Evolutionary conservation across 2,888 invertebrate species (phyloP), one percentile per base, ranked within the genome.

Genomic region (Ligdia adustata): DNA sequence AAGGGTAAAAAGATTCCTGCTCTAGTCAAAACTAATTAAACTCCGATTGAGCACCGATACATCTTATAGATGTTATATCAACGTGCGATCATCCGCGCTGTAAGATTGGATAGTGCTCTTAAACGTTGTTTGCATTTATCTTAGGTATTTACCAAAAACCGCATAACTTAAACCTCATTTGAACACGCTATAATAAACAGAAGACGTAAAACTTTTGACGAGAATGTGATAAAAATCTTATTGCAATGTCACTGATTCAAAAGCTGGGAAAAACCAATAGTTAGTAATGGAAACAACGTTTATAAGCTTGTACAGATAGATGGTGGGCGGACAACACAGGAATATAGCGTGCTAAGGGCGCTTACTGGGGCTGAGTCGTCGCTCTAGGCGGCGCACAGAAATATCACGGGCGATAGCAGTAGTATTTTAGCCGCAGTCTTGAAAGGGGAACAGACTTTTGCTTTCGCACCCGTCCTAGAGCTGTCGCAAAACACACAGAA

Each of bases 391-490:
- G 93, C 93, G 91, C 92, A 94, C 89, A 94, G 92, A 93, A 94
- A 94, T 91, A 93, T 93, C 92, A 94, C 93, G 85, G 93, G 93
- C 91, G 93, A 92, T 91, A 94, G 91, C 89, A 94, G 92, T 86
- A 94, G 92, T 88, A 93, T 92, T 92, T 93, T 93, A 91, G 93
- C 92, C 86, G 93, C 93, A 91, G 93, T 93, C 93, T 93, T 94
- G 92, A 93, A 93, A 91, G 93, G 93, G 88, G 93, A 92, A 92
- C 93, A 93, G 83, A 90, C 91, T 92, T 92, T 92, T 87, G 92
- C 91, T 92, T 92, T 93, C 92, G 88, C 80, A 79, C 90, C 86
- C 82, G 89, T 81, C 82, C 88, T 91, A 90, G 86, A 88, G 88
- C 90, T 91, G 90, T 85, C 81, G 86, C 84, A 83, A 82, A 81